Evolutionary conservation across 2,888 invertebrate species (phyloP).

Genomic region (Caradrina clavipalpis): DNA sequence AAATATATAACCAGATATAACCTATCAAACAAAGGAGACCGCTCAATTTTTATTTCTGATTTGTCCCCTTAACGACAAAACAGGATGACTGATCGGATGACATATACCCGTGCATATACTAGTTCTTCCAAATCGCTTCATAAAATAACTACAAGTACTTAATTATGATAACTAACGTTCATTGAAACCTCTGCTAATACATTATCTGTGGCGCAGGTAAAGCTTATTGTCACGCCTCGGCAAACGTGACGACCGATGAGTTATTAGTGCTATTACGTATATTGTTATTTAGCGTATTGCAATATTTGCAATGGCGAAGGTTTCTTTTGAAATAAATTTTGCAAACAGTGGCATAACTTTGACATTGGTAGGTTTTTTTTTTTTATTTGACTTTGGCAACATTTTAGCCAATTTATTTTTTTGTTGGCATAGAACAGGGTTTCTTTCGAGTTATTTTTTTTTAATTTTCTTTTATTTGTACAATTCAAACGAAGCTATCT

Average conservation of each 20-base stretch:
- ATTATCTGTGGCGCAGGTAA: conserved; percentile 30
- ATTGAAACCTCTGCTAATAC: not conserved
- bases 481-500: too few relatives aligned
- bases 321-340: conserved; percentile 20
- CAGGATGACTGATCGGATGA: too few relatives aligned
- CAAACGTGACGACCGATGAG: conserved; percentile 5
- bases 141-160: conserved; percentile 3
- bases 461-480: too few relatives aligned
- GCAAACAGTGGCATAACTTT: not conserved
- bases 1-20: too few relatives aligned
- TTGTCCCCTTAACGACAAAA: too few relatives aligned
- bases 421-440: too few relatives aligned
- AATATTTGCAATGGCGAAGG: conserved; percentile 1
- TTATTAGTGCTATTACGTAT: conserved; percentile 7
- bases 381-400: not conserved
- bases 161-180: not conserved
- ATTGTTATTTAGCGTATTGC: not conserved
- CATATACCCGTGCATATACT: too few relatives aligned
- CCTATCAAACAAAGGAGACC: too few relatives aligned
- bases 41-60: too few relatives aligned
- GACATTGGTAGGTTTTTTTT: not conserved
- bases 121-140: not conserved
- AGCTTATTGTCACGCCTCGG: conserved; percentile 9
- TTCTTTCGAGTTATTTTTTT: too few relatives aligned
- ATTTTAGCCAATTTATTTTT: too few relatives aligned